Base-by-base conservation (phyloP, 1,140 invertebrate genomes). In the Eumeta japonica region DNA sequence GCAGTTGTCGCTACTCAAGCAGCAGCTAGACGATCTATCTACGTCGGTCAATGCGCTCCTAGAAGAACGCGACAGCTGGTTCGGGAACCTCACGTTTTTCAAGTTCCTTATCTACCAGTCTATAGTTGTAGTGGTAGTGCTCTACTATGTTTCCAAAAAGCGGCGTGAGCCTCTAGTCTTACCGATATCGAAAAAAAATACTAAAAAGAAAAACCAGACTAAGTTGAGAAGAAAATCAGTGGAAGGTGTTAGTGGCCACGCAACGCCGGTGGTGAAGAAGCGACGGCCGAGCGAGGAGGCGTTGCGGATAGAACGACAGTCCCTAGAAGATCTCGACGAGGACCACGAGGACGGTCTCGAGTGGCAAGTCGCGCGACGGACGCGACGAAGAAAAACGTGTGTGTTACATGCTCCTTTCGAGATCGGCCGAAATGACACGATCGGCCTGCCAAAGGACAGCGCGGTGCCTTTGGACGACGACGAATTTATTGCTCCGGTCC, bases 211-310 rank as follows among this genome's bases (percentile, higher is more conserved):
- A 39, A 66, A 61, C 35, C 52, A 57, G 41, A 59, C 62, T 15
- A 74, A 71, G 51, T 55, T 77, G 45, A 77, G 81, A 41, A 70
- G 81, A 13, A 81, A 81, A 51, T 83, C 81, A n/a, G 77, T 81
- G 10, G 81, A 83, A 47, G 75, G 76, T 47, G 77, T 80, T 35
- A 78, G 78, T 3, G 70, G 67, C 11, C 72, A 80, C 46, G 58
- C 66, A 43, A 58, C 59, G 15, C 67, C 55, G 46, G 55, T 57
- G 32, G 59, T 58, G 2, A 82, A 83, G 48, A 81, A 81, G 34
- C 68, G 87, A 15, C 62, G 88, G 33, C 87, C 87, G 0, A 90
- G 87, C 52, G 88, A 90, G 54, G 87, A 90, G 47, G 86, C 86
- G 0, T 79, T 88, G 45, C 81, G 79, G 16, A 88, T 89, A 43